These are phyloP conservation scores for Cinara cedri DNA, from an alignment of 2,888 invertebrate species.

Conservation along the genomic window DNA sequence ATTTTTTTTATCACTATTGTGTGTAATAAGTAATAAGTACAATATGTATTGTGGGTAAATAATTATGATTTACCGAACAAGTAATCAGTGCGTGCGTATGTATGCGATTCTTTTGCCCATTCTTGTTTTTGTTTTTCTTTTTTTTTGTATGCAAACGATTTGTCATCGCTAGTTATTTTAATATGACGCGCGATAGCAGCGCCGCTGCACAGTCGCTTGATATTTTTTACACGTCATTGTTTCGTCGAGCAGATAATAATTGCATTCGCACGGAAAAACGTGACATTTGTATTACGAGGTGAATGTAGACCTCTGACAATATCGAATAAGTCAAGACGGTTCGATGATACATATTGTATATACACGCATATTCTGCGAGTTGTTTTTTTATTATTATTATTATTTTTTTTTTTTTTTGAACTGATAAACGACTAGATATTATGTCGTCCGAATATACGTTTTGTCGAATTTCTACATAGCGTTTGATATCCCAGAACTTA, in stretches of 20 bases:
- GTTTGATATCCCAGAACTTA: too few relatives aligned
- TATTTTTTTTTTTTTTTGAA: too few relatives aligned
- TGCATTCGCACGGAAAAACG: constrained; percentile 47
- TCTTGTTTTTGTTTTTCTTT: constrained; percentile 11
- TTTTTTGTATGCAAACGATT: constrained; percentile 1
- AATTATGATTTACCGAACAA: background rate
- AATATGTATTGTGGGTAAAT: background rate
- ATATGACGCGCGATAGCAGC: too few relatives aligned
- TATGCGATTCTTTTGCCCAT: too few relatives aligned
- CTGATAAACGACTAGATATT: background rate
- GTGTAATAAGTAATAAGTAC: too few relatives aligned
- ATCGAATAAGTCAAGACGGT: background rate
- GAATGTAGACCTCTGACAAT: background rate
- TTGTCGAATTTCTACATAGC: background rate
- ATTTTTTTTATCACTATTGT: too few relatives aligned
- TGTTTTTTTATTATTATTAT: too few relatives aligned
- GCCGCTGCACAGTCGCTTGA: background rate
- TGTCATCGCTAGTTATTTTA: constrained; percentile 44
- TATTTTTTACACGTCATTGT: constrained; percentile 39
- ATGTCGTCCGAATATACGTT: too few relatives aligned
- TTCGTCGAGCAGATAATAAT: constrained; percentile 37
- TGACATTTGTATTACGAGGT: constrained; percentile 37
- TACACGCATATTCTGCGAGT: background rate
- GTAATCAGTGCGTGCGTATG: constrained; percentile 20
- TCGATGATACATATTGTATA: background rate